Evolutionary conservation across 92 coral and sea anemone genomes (phyloP).

Genomic region (Porites lobata): DNA sequence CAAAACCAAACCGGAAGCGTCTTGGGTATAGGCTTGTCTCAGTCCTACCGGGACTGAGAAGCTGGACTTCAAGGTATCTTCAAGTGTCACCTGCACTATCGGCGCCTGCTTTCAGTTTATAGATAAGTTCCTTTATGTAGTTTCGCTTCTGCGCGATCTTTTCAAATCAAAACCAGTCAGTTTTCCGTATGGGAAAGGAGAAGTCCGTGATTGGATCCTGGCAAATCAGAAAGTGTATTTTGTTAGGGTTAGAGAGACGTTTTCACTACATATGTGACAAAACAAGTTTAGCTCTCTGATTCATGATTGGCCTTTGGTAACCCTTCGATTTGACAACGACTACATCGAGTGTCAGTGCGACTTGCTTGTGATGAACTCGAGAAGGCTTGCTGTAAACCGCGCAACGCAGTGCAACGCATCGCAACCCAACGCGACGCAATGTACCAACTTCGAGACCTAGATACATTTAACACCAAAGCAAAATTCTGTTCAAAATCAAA

Average conservation of each 20-base stretch:
- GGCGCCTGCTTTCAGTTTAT: conserved; percentile 37
- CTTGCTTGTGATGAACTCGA: too few species aligned
- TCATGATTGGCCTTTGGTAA: too few species aligned
- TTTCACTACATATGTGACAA: background rate
- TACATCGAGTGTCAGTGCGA: too few species aligned
- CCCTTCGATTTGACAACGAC: too few species aligned
- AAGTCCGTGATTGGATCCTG: conserved; percentile 89
- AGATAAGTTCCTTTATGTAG: conserved; percentile 68
- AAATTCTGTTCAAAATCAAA: too few species aligned
- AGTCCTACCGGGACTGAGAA: background rate
- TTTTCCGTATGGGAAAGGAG: conserved; percentile 68
- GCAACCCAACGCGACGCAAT: too few species aligned
- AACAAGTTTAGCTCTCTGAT: background rate
- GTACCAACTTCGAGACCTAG: too few species aligned
- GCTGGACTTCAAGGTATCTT: background rate
- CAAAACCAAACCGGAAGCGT: too few species aligned
- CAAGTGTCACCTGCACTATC: conserved; percentile 6
- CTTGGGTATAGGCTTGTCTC: too few species aligned
- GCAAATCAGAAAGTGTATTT: background rate
- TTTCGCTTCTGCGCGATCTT: conserved; percentile 71
- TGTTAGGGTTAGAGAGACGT: background rate
- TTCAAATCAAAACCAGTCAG: conserved; percentile 74
- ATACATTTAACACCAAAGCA: too few species aligned
- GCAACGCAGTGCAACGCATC: background rate
- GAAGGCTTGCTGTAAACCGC: too few species aligned